These are phyloP conservation scores for Adelognathus sp. DNA, from an alignment of 2,888 invertebrate genomes.

Conservation along the genomic window DNA sequence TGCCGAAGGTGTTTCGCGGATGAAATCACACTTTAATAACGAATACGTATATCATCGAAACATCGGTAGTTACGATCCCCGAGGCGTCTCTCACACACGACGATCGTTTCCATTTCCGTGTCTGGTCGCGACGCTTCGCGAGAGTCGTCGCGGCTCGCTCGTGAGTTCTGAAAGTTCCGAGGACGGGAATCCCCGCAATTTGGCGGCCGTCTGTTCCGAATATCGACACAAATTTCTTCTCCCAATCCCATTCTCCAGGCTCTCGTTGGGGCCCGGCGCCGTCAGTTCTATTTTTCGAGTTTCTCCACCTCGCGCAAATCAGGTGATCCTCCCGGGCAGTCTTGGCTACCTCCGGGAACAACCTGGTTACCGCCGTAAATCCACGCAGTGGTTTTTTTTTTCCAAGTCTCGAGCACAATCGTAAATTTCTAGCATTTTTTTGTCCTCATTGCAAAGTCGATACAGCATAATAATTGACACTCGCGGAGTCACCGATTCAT, in stretches of 20 bases:
- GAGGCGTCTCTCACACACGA: conserved; percentile 14
- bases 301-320: too few species aligned
- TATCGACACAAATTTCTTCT: neutral
- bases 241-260: neutral
- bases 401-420: too few species aligned
- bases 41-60: neutral
- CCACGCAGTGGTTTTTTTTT: too few species aligned
- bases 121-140: conserved; percentile 9
- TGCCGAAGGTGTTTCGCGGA: conserved; percentile 4
- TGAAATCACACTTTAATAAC: conserved; percentile 2
- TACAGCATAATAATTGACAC: neutral
- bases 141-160: conserved; percentile 31
- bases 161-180: conserved; percentile 13
- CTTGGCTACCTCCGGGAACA: too few species aligned
- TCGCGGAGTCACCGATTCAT: neutral
- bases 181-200: conserved; percentile 53
- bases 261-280: too few species aligned
- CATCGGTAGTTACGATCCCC: neutral
- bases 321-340: too few species aligned
- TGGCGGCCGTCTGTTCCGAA: conserved; percentile 25
- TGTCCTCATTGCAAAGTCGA: neutral
- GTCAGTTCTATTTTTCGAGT: too few species aligned
- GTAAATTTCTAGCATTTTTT: too few species aligned
- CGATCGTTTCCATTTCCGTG: conserved; percentile 14
- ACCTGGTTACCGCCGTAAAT: too few species aligned